Percentiles rank a stretch among this genome's conserved stretches.
phyloP scores from a whole-genome alignment of 2,888 invertebrate genomes.

The Cremastobaeus sp. region DNA sequence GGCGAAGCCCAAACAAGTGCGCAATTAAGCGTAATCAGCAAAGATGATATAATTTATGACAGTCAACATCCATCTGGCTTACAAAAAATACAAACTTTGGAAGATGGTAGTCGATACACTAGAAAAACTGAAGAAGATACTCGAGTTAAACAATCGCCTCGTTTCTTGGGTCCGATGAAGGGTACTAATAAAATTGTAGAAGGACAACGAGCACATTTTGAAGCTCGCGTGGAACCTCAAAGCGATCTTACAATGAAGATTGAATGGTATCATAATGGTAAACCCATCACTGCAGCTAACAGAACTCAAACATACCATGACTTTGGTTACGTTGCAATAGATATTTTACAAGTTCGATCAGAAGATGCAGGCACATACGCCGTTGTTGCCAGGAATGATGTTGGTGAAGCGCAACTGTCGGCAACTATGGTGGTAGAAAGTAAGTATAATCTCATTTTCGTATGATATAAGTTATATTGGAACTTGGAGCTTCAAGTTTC shows the following conservation, averaged over 20 bases:
- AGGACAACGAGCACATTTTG: constrained; percentile 96
- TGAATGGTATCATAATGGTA: constrained; percentile 98
- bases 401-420: constrained; percentile 92
- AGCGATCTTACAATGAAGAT: constrained; percentile 94
- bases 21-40: constrained; percentile 89
- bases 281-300: constrained; percentile 91
- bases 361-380: constrained; percentile 97
- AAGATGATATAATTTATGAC: constrained; percentile 91
- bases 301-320: constrained; percentile 97
- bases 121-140: constrained; percentile 85
- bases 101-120: constrained; percentile 88
- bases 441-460: constrained; percentile 80
- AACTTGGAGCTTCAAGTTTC: no score
- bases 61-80: constrained; percentile 95
- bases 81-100: constrained; percentile 93
- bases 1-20: constrained; percentile 92
- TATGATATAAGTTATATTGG: not conserved
- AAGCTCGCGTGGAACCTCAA: constrained; percentile 96
- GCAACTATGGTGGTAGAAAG: constrained; percentile 93
- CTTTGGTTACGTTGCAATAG: constrained; percentile 97
- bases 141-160: constrained; percentile 87
- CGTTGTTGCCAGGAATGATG: constrained; percentile 92
- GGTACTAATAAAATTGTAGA: constrained; percentile 96
- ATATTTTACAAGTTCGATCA: constrained; percentile 93
- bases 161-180: constrained; percentile 92